phyloP scores from a whole-genome alignment of 2,888 invertebrate genomes.

The Acheta domesticus region DNA sequence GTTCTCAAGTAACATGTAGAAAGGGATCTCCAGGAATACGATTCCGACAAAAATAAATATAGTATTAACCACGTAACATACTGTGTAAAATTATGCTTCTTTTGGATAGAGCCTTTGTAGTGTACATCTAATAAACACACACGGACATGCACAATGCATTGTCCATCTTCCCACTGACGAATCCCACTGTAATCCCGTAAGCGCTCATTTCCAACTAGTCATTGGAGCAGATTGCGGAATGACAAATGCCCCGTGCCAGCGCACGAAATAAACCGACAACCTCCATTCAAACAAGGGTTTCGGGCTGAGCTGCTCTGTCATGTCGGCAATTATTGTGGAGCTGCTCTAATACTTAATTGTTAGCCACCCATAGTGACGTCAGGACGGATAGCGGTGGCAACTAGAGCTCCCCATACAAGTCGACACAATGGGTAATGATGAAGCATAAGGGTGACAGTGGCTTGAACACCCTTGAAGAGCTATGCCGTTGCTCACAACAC shows the following conservation, averaged over 20 bases:
- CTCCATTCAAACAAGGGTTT: not conserved
- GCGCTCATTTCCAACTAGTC: not conserved
- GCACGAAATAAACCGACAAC: constrained; percentile 2
- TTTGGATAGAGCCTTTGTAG: too few species aligned
- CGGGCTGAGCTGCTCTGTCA: not conserved
- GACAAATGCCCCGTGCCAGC: not conserved
- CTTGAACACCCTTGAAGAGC: too few species aligned
- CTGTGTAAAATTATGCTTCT: too few species aligned
- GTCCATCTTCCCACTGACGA: too few species aligned
- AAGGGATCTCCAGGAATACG: too few species aligned
- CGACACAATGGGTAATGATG: not conserved
- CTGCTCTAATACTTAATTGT: not conserved
- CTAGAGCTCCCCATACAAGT: not conserved
- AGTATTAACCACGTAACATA: too few species aligned
- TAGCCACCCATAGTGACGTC: not conserved
- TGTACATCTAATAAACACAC: too few species aligned
- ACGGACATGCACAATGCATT: too few species aligned
- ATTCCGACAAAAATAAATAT: too few species aligned
- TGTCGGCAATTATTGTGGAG: not conserved
- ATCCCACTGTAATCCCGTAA: too few species aligned
- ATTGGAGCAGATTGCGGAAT: not conserved
- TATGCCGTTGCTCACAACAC: too few species aligned
- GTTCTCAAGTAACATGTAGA: too few species aligned
- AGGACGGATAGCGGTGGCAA: not conserved
- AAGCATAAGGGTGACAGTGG: not conserved